phyloP scores from a whole-genome alignment of 2,797 vertebrate species.

The Pagetopsis macropterus region DNA sequence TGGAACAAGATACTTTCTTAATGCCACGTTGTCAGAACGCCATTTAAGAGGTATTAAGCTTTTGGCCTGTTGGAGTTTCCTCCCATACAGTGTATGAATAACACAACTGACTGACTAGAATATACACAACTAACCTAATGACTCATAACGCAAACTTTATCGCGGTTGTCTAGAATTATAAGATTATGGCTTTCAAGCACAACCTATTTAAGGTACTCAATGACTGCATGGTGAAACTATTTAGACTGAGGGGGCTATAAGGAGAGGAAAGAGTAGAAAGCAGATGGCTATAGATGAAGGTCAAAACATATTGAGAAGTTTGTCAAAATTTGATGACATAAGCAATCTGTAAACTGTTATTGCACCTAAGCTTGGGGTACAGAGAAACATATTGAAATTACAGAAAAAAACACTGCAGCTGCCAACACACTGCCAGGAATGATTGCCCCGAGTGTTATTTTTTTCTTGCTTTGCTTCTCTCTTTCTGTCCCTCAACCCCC shows the following conservation, averaged over 20 bases:
- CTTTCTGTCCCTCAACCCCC: constrained; percentile 49
- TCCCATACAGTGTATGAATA: constrained; percentile 17
- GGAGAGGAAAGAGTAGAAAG: constrained; percentile 82
- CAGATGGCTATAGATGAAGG: constrained; percentile 97
- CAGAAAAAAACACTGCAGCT: constrained; percentile 84
- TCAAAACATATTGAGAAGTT: constrained; percentile 97
- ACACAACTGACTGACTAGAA: constrained; percentile 23
- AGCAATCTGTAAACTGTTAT: constrained; percentile 98
- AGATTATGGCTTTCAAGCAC: constrained; percentile 15
- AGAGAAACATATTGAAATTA: constrained; percentile 98
- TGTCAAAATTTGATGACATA: constrained; percentile 98
- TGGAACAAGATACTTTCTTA: constrained; percentile 77
- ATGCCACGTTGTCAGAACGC: constrained; percentile 66
- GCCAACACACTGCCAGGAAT: constrained; percentile 89
- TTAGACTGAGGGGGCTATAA: constrained; percentile 50
- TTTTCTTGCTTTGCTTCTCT: constrained; percentile 53
- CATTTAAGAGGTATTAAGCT: constrained; percentile 61
- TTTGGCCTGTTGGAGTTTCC: constrained; percentile 46
- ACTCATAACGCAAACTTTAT: not conserved
- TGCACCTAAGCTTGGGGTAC: constrained; percentile 93
- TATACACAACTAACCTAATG: not conserved
- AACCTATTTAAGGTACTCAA: constrained; percentile 27
- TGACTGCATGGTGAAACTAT: constrained; percentile 30
- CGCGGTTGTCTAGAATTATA: constrained; percentile 8
- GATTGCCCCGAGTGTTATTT: constrained; percentile 91